Base-by-base conservation (phyloP, 2,797 vertebrate species). In the Pangasius mekongensis region DNA sequence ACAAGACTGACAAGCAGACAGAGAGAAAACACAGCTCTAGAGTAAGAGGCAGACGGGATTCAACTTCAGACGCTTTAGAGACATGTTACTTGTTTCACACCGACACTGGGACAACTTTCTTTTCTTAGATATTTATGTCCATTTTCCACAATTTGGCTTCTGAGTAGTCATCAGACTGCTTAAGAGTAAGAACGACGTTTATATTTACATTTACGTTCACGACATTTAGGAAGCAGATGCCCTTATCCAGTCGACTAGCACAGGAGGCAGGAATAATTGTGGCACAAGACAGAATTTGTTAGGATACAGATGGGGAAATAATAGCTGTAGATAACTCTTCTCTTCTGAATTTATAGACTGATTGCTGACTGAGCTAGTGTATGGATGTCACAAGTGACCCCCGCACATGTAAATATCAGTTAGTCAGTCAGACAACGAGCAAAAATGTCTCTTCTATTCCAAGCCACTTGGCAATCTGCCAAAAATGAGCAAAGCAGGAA, bases 31-130 rank as follows among this genome's bases (percentile, higher is more conserved):
- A 0, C 49, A 36, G n/a, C 47, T 24, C 10, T 11, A 5, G 20
- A 39, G 22, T 71, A 69, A 52, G 27, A 64, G 36, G 62, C 80
- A 84, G 83, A 84, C 47, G 7, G 9, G n/a, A 69, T 54, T 69
- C 66, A 84, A 36, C 47, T 36, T 13, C n/a, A 54, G 83, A 84
- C 83, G 67, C n/a, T 71, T 84, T 83, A 83, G 39, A 83, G 60
- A 24, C 36, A 83, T 33, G 30, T 16, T 60, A 24, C 60, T 30
- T 83, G 60, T 47, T 66, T 47, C 39, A 16, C 82, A 49, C 58
- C 82, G 8, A 83, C 82, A 27, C 82, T 49, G 39, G 4, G 24
- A 66, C 56, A 39, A 20, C 36, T 84, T 36, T 33, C 83, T 69
- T 52, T 69, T 36, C 16, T 54, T 69, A 1, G 30, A 56, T 56